Evolutionary conservation across 2,797 vertebrate genomes (phyloP).

Genomic region (Tarsius wallacei): DNA sequence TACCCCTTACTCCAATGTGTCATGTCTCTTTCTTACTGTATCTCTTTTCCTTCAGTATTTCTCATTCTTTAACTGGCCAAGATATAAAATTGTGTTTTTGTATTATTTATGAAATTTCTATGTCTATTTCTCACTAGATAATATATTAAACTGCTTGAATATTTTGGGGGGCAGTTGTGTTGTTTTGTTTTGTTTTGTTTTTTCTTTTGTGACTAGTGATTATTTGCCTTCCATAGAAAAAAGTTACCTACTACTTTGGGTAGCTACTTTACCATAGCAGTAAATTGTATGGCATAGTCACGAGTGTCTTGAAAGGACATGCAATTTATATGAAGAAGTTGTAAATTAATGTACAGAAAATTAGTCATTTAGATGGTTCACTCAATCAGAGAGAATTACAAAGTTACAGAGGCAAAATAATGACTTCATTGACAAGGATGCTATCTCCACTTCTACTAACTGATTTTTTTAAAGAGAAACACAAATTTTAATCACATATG

Average conservation of each 20-base stretch:
- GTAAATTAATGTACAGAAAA: conserved; percentile 33
- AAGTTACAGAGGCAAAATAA: conserved; percentile 25
- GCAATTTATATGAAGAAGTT: conserved; percentile 41
- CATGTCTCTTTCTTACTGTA: neutral
- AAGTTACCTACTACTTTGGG: neutral
- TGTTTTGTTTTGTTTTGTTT: neutral
- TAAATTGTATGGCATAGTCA: neutral
- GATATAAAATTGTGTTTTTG: conserved; percentile 19
- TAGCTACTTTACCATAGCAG: conserved; percentile 31
- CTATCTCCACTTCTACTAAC: neutral
- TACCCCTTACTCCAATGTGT: neutral
- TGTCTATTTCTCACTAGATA: neutral
- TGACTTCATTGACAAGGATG: neutral
- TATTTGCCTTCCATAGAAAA: neutral
- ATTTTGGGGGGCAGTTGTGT: neutral
- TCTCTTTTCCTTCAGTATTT: neutral
- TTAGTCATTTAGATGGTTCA: conserved; percentile 27
- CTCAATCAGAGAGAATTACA: conserved; percentile 13
- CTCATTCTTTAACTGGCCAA: conserved; percentile 2
- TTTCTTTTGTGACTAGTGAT: neutral
- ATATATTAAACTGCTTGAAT: neutral
- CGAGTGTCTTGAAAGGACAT: conserved; percentile 51
- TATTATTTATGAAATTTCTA: neutral
- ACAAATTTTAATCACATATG: neutral
- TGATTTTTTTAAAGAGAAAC: conserved; percentile 18